Evolutionary conservation across 2,113 vertebrate species (phyloP), one percentile per base, ranked within the genome.

Genomic region (Columbina picui): DNA sequence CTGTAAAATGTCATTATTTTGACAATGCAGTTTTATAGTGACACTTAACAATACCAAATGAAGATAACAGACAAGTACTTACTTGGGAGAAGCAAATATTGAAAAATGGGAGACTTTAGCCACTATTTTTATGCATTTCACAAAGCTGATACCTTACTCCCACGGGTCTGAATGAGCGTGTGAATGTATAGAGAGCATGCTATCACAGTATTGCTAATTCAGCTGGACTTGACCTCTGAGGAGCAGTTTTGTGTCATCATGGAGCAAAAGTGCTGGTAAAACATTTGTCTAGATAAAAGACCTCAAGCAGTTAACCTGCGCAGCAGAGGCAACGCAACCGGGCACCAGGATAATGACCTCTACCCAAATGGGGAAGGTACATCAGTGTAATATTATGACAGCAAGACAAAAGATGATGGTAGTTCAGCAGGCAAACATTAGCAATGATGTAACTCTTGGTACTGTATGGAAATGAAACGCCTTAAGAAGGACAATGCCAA

Each of bases 231-330:
- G 95, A 97, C 97, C 98, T 98, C 94, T 47, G 49, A 97, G 96
- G 97, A 97, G 73, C 69, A 94, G 94, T 89, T 93, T 93, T 94
- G 71, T 97, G 95, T 97, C 97, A 96, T 93, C 25, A 5, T 74
- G 87, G 85, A 97, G 97, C 89, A 85, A 91, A 97, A 97, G 97
- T 81, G 34, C 90, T 95, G 93, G 92, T 65, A 89, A 98, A 98
- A 98, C 97, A 97, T 98, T 98, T 98, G 97, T 98, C 97, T 94
- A 95, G 97, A 98, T 98, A 86, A 98, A 98, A 98, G 97, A 95
- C 94, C 91, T 97, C 98, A 98, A 98, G 97, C 97, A 97, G 98
- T 98, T 98, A 98, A 98, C 97, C 98, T 98, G 96, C 98, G 94
- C 97, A 98, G 98, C 94, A 94, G 97, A 97, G 96, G 98, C 97